Percentiles rank a stretch among this genome's conserved stretches.
phyloP scores from a whole-genome alignment of 2,888 invertebrate genomes.

The Conchocele bisecta region DNA sequence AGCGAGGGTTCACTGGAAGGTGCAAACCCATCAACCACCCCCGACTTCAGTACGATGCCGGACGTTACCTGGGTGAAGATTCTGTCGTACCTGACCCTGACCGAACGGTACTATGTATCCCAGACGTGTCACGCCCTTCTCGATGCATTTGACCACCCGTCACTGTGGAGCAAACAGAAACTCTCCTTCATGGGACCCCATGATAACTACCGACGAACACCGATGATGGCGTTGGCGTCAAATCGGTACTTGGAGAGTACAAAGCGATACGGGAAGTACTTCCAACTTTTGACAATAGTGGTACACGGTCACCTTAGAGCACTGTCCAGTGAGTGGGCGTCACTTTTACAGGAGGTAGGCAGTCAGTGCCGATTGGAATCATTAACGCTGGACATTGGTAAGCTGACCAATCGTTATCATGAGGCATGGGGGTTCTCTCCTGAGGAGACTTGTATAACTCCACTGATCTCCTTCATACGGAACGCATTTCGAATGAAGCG shows the following conservation, averaged over 20 bases:
- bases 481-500: slow-evolving; percentile 68
- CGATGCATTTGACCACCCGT: slow-evolving; percentile 73
- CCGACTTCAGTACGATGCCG: slow-evolving; percentile 71
- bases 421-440: slow-evolving; percentile 47
- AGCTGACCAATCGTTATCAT: slow-evolving; percentile 58
- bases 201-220: slow-evolving; percentile 14
- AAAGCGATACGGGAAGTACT: slow-evolving; percentile 69
- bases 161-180: slow-evolving; percentile 69
- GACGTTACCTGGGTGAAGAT: slow-evolving; percentile 72
- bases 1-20: no score
- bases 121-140: slow-evolving; percentile 66
- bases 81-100: slow-evolving; percentile 63
- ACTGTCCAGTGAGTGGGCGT: slow-evolving; percentile 55
- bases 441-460: slow-evolving; percentile 52
- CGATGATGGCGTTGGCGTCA: not conserved
- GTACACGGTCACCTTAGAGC: slow-evolving; percentile 62
- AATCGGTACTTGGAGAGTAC: slow-evolving; percentile 58
- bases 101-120: slow-evolving; percentile 63
- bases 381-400: slow-evolving; percentile 69
- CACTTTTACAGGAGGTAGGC: slow-evolving; percentile 62
- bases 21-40: no score
- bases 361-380: slow-evolving; percentile 70
- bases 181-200: slow-evolving; percentile 53
- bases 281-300: slow-evolving; percentile 69
- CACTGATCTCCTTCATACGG: slow-evolving; percentile 62